phyloP scores from a whole-genome alignment of 2,888 invertebrate species.

The Pheosia tremula region DNA sequence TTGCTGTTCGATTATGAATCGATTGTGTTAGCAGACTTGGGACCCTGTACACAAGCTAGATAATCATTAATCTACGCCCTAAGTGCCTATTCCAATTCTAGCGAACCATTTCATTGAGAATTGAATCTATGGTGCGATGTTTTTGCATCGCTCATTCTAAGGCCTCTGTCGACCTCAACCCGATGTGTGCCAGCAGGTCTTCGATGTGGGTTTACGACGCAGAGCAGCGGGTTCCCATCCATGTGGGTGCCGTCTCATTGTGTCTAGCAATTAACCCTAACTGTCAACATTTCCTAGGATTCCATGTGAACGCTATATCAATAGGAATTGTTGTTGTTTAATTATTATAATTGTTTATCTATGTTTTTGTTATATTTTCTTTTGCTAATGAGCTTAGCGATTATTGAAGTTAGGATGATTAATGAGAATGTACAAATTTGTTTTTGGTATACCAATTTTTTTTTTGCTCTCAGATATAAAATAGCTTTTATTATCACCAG shows the following conservation, averaged over 20 bases:
- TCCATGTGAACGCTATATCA: conserved; percentile 55
- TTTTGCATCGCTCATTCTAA: conserved; percentile 21
- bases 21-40: too few relatives aligned
- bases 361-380: conserved; percentile 10
- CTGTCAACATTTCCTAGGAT: conserved; percentile 66
- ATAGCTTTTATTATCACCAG: too few relatives aligned
- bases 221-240: conserved; percentile 60
- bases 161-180: conserved; percentile 27
- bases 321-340: conserved; percentile 45
- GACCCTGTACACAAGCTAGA: not conserved
- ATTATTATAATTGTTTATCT: conserved; percentile 41
- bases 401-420: too few relatives aligned
- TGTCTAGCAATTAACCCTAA: conserved; percentile 64
- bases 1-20: too few relatives aligned
- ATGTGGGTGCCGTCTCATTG: conserved; percentile 57
- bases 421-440: too few relatives aligned
- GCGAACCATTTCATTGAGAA: not conserved
- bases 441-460: too few relatives aligned
- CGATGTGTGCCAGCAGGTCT: conserved; percentile 75
- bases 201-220: conserved; percentile 72
- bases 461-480: too few relatives aligned
- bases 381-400: too few relatives aligned
- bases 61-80: not conserved
- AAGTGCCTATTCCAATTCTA: not conserved
- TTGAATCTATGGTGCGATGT: not conserved